A percentile compares a stretch with the other conserved stretches of the same genome.
Evolutionary conservation across 2,113 vertebrate species (phyloP).

Genomic region (Panurus biarmicus): DNA sequence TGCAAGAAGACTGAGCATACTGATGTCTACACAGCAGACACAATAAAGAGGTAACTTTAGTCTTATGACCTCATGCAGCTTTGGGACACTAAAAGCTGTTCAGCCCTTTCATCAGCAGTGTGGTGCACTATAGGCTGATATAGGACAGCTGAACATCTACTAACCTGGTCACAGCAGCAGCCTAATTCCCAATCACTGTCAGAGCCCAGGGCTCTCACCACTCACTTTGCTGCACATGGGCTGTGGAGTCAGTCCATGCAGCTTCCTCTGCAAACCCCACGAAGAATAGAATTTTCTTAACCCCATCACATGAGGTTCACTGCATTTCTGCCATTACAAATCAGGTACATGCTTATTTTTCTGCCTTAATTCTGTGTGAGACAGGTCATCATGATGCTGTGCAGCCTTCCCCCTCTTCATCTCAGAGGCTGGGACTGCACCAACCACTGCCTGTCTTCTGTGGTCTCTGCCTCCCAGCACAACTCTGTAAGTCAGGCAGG

Average conservation of each 20-base stretch:
- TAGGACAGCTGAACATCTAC: not conserved
- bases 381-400: not conserved
- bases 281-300: not conserved
- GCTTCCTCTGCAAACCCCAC: not conserved
- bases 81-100: not conserved
- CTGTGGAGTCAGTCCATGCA: not conserved
- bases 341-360: not conserved
- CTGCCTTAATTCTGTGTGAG: not conserved
- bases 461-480: not conserved
- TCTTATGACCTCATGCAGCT: rapidly evolving
- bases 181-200: not conserved
- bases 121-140: not conserved
- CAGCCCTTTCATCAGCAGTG: not conserved
- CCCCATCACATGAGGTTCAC: not conserved
- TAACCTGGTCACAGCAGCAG: not conserved
- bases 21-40: not conserved
- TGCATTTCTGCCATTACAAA: not conserved
- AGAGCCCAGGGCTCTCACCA: not conserved
- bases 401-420: not conserved
- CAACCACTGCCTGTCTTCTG: not conserved
- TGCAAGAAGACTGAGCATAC: not conserved
- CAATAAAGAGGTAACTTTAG: not conserved
- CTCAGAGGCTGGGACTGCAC: not conserved
- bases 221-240: rapidly evolving
- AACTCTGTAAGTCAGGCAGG: not conserved